Conservation (phyloP, 64 coral and sea anemone genomes). For the Stichodactyla helianthus region DNA sequence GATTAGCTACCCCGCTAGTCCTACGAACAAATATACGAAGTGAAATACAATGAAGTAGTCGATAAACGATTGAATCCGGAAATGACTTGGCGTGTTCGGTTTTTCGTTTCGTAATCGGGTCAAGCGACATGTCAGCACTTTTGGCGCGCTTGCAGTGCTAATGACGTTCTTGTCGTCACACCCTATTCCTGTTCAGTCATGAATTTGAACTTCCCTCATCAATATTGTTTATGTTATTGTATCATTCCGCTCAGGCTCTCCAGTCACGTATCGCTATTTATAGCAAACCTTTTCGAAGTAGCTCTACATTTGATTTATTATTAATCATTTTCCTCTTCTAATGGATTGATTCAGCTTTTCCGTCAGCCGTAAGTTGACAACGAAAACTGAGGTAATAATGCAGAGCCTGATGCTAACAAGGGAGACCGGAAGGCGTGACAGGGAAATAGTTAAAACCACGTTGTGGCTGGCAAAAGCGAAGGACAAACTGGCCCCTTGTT, state of each 20-base stretch:
- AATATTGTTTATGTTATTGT: neutral
- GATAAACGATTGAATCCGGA: constrained; percentile 1
- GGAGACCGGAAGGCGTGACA: neutral
- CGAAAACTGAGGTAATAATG: neutral
- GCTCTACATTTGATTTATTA: neutral
- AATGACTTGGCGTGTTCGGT: neutral
- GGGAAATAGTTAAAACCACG: neutral
- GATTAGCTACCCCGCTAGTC: neutral
- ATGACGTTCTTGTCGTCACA: constrained; percentile 13
- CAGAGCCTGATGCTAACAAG: neutral
- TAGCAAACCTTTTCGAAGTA: neutral
- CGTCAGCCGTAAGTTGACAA: neutral
- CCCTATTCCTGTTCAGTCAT: constrained; percentile 14
- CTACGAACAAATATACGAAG: neutral
- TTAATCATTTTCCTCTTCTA: neutral
- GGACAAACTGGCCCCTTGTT: neutral
- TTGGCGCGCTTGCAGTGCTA: constrained; percentile 29
- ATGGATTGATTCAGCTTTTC: neutral
- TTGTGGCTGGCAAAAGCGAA: neutral
- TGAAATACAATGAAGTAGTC: neutral
- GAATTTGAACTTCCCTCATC: neutral
- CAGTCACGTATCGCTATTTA: neutral
- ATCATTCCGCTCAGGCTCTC: neutral
- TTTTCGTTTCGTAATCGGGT: constrained; percentile 3
- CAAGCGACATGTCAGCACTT: constrained; percentile 6